Conservation (phyloP, 1,140 invertebrate genomes). For the Tetramorium alpestre region DNA sequence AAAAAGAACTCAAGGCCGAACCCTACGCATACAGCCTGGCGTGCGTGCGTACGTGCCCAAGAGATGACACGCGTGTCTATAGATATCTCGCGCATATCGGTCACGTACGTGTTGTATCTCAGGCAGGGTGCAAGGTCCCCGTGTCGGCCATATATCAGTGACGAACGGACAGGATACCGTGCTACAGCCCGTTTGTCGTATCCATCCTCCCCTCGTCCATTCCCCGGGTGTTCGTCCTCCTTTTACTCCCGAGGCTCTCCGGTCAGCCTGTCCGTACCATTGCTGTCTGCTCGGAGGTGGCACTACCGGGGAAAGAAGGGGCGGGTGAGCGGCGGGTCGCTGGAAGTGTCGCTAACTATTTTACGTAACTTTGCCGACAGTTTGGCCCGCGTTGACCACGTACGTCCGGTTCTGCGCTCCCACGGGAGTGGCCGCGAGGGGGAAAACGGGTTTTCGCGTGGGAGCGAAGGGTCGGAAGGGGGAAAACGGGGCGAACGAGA, state of each 20-base stretch:
- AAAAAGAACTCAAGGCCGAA: slow-evolving; percentile 27
- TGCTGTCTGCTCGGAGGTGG: slow-evolving; percentile 73
- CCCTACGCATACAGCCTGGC: background rate
- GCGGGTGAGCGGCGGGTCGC: slow-evolving; percentile 57
- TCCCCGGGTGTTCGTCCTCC: slow-evolving; percentile 65
- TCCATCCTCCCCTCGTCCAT: slow-evolving; percentile 63
- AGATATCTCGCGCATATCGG: slow-evolving; percentile 79
- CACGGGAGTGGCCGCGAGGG: slow-evolving; percentile 76
- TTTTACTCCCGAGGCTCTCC: slow-evolving; percentile 69
- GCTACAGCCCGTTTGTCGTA: slow-evolving; percentile 55
- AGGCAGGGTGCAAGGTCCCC: slow-evolving; percentile 75
- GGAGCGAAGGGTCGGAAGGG: slow-evolving; percentile 40
- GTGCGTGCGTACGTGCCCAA: slow-evolving; percentile 38
- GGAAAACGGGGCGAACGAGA: slow-evolving; percentile 24
- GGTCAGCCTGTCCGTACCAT: slow-evolving; percentile 71
- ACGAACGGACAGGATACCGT: slow-evolving; percentile 77
- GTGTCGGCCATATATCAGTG: slow-evolving; percentile 81
- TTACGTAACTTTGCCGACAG: slow-evolving; percentile 86
- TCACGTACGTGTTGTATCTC: slow-evolving; percentile 83
- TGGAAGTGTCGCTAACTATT: slow-evolving; percentile 86
- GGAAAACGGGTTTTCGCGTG: slow-evolving; percentile 54
- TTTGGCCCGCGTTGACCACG: slow-evolving; percentile 86
- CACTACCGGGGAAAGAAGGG: slow-evolving; percentile 27
- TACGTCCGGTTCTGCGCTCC: slow-evolving; percentile 84
- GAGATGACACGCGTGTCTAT: slow-evolving; percentile 59